Evolutionary conservation across 2,113 vertebrate species (phyloP).

Genomic region (Thamnaconus septentrionalis): DNA sequence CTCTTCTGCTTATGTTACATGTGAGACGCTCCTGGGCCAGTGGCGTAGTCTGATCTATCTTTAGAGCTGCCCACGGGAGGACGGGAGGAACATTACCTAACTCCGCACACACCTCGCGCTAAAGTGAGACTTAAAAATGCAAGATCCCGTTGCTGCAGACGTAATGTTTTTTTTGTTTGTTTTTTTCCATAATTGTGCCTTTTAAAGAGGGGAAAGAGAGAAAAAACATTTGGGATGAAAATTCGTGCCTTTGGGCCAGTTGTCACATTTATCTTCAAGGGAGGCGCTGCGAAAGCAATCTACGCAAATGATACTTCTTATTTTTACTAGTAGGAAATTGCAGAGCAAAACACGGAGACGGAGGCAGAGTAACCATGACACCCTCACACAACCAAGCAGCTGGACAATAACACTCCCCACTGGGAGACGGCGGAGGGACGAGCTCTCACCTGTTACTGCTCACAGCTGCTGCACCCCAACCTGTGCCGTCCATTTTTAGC

Average conservation of each 20-base stretch:
- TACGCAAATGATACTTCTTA: conserved; percentile 3
- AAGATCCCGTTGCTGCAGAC: conserved; percentile 19
- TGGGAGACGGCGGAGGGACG: conserved; percentile 29
- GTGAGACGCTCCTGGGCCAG: conserved; percentile 49
- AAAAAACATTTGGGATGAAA: not conserved
- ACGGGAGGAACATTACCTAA: conserved; percentile 53
- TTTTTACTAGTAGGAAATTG: conserved; percentile 8
- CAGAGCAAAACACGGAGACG: not conserved
- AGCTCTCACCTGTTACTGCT: conserved; percentile 61
- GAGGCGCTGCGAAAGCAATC: not conserved
- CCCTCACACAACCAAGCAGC: conserved; percentile 12
- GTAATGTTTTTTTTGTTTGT: not conserved
- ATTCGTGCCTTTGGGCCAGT: not conserved
- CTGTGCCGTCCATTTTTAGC: conserved; percentile 36
- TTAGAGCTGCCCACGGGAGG: conserved; percentile 61
- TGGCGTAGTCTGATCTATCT: conserved; percentile 69
- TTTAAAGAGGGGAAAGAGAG: no score
- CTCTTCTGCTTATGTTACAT: conserved; percentile 55
- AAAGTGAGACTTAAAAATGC: conserved; percentile 17
- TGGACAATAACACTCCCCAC: conserved; percentile 4
- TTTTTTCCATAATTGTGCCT: no score
- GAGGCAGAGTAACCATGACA: not conserved
- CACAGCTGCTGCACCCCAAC: conserved; percentile 57
- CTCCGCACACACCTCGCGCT: conserved; percentile 49
- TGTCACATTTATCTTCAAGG: not conserved